phyloP scores from a whole-genome alignment of 2,888 invertebrate genomes.

The Exephanes ischioxanthus region DNA sequence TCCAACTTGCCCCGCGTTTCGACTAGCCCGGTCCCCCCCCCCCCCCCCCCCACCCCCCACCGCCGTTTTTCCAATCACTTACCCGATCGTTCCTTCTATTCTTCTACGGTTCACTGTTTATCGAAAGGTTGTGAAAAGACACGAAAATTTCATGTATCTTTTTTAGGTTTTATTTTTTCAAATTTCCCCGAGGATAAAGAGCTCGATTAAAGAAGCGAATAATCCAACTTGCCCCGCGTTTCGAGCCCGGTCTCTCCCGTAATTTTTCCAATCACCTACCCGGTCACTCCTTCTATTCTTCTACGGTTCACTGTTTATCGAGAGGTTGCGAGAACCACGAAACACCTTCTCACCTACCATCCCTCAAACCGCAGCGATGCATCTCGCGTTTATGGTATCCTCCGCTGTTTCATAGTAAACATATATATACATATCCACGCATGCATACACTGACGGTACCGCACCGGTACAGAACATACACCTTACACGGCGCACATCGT shows the following conservation, averaged over 20 bases:
- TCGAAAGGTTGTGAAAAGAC: neutral
- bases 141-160: neutral
- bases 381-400: constrained; percentile 34
- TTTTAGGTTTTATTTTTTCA: no score
- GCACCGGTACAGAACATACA: neutral
- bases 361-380: constrained; percentile 32
- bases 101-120: neutral
- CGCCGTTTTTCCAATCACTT: neutral
- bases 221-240: neutral
- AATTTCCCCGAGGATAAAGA: no score
- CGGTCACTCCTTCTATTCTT: neutral
- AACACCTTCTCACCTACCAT: constrained; percentile 12
- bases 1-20: neutral
- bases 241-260: neutral
- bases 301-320: neutral
- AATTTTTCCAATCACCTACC: no score
- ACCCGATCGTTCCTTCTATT: neutral
- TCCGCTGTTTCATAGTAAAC: constrained; percentile 8
- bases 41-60: no score
- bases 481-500: constrained; percentile 13
- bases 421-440: neutral
- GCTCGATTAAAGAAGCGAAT: no score
- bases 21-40: neutral
- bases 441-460: neutral
- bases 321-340: neutral